Conservation (phyloP, 1,140 invertebrate genomes). For the Chrysopa pallens region DNA sequence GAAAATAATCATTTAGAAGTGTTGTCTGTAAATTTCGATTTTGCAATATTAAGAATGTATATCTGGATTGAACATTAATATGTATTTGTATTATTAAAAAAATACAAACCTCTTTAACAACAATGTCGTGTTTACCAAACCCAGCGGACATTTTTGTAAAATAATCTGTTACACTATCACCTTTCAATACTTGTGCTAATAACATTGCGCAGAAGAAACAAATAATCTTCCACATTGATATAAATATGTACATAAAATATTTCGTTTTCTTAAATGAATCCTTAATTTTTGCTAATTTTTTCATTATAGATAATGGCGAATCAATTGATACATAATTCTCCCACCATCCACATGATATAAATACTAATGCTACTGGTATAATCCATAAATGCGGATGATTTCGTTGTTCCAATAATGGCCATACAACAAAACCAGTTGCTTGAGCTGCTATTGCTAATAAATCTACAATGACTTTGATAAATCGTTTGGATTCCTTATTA, state of each 20-base stretch:
- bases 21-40: no score
- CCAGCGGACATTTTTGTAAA: constrained; percentile 56
- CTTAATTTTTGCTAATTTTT: constrained; percentile 61
- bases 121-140: constrained; percentile 61
- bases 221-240: constrained; percentile 77
- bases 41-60: no score
- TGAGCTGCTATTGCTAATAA: constrained; percentile 66
- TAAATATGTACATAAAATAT: constrained; percentile 77
- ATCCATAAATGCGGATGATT: constrained; percentile 49
- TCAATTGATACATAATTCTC: constrained; percentile 84
- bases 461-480: constrained; percentile 66
- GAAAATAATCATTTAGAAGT: no score
- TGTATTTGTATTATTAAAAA: no score
- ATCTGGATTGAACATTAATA: no score
- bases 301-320: constrained; percentile 62
- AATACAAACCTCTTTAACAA: constrained; percentile 44
- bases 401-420: constrained; percentile 60
- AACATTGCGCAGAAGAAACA: constrained; percentile 58
- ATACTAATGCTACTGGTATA: constrained; percentile 62
- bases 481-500: constrained; percentile 59
- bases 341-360: constrained; percentile 89
- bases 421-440: constrained; percentile 74
- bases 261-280: constrained; percentile 60
- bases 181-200: constrained; percentile 52
- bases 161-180: constrained; percentile 56